Evolutionary conservation across 1,140 invertebrate species (phyloP).

Genomic region (Heliothis subflexa): DNA sequence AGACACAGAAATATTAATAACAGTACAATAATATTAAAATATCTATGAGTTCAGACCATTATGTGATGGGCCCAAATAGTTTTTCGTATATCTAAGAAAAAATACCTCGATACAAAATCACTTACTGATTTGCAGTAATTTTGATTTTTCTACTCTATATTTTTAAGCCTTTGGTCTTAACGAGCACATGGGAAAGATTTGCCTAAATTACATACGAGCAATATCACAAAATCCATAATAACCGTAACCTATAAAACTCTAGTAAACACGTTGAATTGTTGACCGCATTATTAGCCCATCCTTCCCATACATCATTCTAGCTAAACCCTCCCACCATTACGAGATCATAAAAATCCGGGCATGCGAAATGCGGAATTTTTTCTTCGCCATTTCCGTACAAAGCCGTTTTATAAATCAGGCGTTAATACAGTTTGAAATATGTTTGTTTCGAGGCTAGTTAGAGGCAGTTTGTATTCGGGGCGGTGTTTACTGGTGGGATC

Average conservation of each 20-base stretch:
- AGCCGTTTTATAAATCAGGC: slow-evolving; percentile 69
- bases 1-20: too few species aligned
- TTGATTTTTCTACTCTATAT: too few species aligned
- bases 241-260: background rate
- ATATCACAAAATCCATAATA: too few species aligned
- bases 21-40: too few species aligned
- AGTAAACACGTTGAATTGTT: background rate
- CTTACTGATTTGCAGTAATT: too few species aligned
- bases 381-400: slow-evolving; percentile 32
- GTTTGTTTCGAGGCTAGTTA: slow-evolving; percentile 58
- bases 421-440: slow-evolving; percentile 69
- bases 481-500: slow-evolving; percentile 40
- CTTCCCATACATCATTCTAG: slow-evolving; percentile 9
- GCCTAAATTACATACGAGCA: too few species aligned
- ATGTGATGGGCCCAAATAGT: too few species aligned
- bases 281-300: slow-evolving; percentile 10
- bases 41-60: too few species aligned
- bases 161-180: too few species aligned
- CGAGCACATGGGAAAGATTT: too few species aligned
- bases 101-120: too few species aligned
- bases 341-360: slow-evolving; percentile 46
- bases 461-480: slow-evolving; percentile 65
- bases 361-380: slow-evolving; percentile 44
- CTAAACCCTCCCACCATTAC: slow-evolving; percentile 43
- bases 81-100: too few species aligned